Conservation (phyloP, 2,113 vertebrate genomes). For the Ptyas mucosa region DNA sequence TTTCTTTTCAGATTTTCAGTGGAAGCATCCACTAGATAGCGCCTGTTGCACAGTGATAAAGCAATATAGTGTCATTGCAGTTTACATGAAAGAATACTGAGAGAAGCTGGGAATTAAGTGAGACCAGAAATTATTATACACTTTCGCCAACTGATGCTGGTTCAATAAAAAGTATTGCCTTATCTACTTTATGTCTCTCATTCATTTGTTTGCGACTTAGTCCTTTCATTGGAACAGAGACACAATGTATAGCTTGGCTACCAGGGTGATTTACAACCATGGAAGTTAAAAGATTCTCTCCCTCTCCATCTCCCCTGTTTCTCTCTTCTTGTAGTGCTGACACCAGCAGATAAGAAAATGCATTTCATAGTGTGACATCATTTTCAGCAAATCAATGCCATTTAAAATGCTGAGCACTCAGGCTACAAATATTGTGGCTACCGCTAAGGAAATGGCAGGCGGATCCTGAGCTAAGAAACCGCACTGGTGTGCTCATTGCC, state of each 20-base stretch:
- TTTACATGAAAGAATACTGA: conserved; percentile 10
- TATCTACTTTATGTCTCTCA: conserved; percentile 29
- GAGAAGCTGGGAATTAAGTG: conserved; percentile 56
- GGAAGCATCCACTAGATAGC: conserved; percentile 61
- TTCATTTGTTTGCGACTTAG: conserved; percentile 75
- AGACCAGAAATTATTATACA: conserved; percentile 66
- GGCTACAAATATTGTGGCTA: conserved; percentile 9
- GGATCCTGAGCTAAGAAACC: neutral
- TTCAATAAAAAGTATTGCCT: conserved; percentile 24
- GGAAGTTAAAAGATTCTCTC: conserved; percentile 62
- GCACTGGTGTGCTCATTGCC: neutral
- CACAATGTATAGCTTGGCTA: conserved; percentile 66
- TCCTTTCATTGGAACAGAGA: conserved; percentile 64
- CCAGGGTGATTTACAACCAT: conserved; percentile 66
- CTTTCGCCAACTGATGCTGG: conserved; percentile 13
- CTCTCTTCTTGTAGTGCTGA: conserved; percentile 61
- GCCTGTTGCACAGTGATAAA: conserved; percentile 51
- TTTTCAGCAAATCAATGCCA: conserved; percentile 20
- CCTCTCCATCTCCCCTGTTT: conserved; percentile 45
- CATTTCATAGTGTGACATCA: conserved; percentile 19
- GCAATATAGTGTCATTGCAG: rapidly evolving
- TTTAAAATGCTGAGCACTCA: neutral
- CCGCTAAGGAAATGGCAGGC: neutral
- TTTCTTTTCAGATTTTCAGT: neutral
- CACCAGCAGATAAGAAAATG: conserved; percentile 57